These are phyloP conservation scores for Lasiurus borealis DNA, from an alignment of 2,113 vertebrate genomes.

Conservation along the genomic window DNA sequence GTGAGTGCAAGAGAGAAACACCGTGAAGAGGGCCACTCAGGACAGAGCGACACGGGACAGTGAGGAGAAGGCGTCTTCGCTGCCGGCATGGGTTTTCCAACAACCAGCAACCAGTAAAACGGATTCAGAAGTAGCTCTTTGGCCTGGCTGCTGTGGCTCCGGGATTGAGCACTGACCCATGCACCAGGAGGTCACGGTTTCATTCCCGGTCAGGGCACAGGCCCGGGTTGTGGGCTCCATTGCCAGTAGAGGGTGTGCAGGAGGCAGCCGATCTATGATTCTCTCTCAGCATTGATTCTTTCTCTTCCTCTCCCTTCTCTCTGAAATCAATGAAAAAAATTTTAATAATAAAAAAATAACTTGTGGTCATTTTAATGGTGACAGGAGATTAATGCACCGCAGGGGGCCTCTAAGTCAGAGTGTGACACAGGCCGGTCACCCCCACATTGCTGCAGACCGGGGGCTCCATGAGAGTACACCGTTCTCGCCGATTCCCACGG, in stretches of 20 bases:
- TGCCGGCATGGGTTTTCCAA: conserved; percentile 24
- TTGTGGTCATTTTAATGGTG: conserved; percentile 2
- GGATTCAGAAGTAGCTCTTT: background rate
- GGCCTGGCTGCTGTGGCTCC: too few relatives aligned
- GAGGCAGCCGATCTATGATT: too few relatives aligned
- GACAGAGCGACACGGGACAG: background rate
- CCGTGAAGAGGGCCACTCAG: conserved; percentile 52
- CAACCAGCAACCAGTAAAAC: background rate
- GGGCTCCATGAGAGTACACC: accelerated
- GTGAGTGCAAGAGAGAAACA: conserved; percentile 77
- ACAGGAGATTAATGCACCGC: background rate
- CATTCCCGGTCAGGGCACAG: too few relatives aligned
- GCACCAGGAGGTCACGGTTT: too few relatives aligned
- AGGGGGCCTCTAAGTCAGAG: background rate
- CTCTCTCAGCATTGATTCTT: too few relatives aligned
- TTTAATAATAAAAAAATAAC: too few relatives aligned
- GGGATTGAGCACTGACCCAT: too few relatives aligned
- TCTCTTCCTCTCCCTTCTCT: too few relatives aligned
- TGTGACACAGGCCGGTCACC: accelerated
- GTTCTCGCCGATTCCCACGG: background rate
- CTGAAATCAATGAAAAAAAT: too few relatives aligned
- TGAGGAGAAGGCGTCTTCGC: background rate
- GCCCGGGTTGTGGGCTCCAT: too few relatives aligned
- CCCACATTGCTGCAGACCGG: background rate
- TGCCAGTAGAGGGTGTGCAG: too few relatives aligned